Conservation (phyloP, 2,113 vertebrate species). For the Myotis yumanensis region DNA sequence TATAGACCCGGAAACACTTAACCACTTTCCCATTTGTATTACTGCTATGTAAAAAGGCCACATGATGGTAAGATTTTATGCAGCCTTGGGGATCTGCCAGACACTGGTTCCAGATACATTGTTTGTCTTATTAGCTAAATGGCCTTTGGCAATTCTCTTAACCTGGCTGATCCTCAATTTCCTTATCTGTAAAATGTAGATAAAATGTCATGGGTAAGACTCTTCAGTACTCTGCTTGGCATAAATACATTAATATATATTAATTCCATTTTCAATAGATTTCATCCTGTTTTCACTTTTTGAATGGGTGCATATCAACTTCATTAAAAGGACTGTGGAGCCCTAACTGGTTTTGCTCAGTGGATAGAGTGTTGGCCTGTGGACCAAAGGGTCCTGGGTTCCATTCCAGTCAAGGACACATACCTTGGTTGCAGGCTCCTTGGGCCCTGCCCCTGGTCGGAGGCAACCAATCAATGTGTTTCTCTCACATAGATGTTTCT, state of each 20-base stretch:
- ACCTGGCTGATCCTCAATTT: slow-evolving; percentile 19
- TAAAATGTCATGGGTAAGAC: background rate
- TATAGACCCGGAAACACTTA: background rate
- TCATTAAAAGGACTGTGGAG: background rate
- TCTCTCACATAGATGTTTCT: no score
- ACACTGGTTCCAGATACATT: background rate
- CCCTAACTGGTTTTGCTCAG: no score
- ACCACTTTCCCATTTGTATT: background rate
- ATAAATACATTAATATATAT: background rate
- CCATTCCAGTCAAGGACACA: no score
- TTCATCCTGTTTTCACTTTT: slow-evolving; percentile 14
- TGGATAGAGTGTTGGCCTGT: no score
- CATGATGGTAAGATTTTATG: background rate
- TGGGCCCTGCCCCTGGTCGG: no score
- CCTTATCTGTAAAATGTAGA: slow-evolving; percentile 61
- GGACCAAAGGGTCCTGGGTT: no score
- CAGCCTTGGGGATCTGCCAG: background rate
- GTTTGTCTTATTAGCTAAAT: slow-evolving; percentile 7
- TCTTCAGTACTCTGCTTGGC: background rate
- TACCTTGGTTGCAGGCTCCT: no score
- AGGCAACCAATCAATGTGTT: no score
- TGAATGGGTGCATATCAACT: background rate
- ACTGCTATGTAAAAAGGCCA: background rate
- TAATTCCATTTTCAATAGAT: slow-evolving; percentile 9
- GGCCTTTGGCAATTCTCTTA: slow-evolving; percentile 42